These are phyloP conservation scores for Onychostruthus taczanowskii DNA, from an alignment of 2,113 vertebrate genomes.

Conservation along the genomic window DNA sequence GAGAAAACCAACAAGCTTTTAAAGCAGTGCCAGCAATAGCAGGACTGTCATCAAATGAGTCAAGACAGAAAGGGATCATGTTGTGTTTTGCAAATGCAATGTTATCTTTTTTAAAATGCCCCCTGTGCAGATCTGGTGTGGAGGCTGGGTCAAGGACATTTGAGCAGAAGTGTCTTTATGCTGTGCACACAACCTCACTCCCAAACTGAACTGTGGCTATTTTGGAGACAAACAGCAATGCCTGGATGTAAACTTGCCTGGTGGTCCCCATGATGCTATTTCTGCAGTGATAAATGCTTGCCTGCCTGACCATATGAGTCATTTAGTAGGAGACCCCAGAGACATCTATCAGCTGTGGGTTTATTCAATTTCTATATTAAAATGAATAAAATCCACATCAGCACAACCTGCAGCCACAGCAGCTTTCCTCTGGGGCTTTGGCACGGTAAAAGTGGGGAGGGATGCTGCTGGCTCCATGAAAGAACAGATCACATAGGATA, in stretches of 20 bases:
- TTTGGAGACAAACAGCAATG: background rate
- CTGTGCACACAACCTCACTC: background rate
- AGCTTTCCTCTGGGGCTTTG: background rate
- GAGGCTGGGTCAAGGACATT: background rate
- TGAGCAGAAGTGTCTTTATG: background rate
- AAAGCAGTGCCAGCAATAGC: background rate
- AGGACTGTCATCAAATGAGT: background rate
- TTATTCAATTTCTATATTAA: background rate
- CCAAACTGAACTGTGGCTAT: background rate
- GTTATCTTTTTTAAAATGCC: background rate
- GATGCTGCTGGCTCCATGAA: background rate
- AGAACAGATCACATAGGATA: background rate
- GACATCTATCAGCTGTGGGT: background rate
- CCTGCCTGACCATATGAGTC: background rate
- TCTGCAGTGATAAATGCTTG: background rate
- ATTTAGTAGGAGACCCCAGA: background rate
- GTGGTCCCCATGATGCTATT: background rate
- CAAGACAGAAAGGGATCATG: background rate
- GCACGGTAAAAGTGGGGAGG: background rate
- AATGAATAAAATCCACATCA: background rate
- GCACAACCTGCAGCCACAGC: background rate
- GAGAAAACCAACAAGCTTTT: background rate
- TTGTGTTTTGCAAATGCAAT: background rate
- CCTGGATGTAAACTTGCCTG: background rate
- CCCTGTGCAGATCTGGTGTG: background rate